Evolutionary conservation across 1,140 invertebrate genomes (phyloP).

Genomic region (Portunus trituberculatus): DNA sequence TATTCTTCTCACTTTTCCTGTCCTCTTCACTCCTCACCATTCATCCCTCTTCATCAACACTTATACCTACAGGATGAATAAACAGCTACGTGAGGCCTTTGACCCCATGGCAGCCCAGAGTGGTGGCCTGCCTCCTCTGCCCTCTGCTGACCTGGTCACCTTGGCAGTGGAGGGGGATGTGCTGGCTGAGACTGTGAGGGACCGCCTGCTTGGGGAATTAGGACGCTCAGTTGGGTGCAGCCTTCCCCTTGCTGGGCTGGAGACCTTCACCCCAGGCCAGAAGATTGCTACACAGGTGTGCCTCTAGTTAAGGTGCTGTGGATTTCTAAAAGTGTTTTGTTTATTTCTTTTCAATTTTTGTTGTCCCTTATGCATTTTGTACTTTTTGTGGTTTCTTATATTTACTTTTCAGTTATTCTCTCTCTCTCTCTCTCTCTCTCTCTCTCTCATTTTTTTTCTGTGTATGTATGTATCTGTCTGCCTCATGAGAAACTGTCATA

Average conservation of each 20-base stretch:
- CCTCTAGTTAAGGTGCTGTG: not conserved
- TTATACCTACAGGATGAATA: constrained; percentile 78
- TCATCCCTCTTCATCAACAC: no score
- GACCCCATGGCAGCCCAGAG: constrained; percentile 78
- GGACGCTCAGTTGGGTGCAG: constrained; percentile 75
- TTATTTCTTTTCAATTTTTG: no score
- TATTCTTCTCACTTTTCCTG: no score
- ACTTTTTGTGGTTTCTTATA: no score
- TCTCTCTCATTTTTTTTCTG: no score
- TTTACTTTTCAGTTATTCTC: no score
- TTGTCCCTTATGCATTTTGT: no score
- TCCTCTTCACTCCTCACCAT: no score
- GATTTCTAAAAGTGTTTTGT: no score
- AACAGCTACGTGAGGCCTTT: constrained; percentile 80
- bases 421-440: no score
- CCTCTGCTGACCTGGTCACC: constrained; percentile 69
- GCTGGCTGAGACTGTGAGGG: constrained; percentile 65
- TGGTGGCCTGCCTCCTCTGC: constrained; percentile 44
- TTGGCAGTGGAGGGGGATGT: constrained; percentile 61
- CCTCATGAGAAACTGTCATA: not conserved
- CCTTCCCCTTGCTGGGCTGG: constrained; percentile 74
- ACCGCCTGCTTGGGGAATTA: constrained; percentile 78
- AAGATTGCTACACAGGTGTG: constrained; percentile 79
- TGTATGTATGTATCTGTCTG: not conserved
- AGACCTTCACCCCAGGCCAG: constrained; percentile 78